A percentile compares a stretch with the other conserved stretches of the same genome.
Conservation (phyloP, 2,113 vertebrate species). For the Gila orcuttii region DNA sequence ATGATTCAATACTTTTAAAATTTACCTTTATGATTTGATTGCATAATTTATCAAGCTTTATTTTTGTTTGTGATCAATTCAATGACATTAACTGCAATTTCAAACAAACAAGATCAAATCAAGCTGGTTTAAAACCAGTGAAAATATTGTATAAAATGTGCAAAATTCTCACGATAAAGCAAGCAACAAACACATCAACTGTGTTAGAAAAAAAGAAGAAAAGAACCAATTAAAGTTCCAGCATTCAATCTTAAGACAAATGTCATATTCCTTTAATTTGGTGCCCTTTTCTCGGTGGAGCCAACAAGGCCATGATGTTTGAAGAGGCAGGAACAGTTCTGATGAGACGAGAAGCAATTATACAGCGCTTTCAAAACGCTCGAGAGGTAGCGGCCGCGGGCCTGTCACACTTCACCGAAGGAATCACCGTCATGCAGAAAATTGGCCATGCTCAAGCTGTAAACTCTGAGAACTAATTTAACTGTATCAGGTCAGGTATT, state of each 20-base stretch:
- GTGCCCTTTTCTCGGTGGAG: background rate
- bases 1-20: background rate
- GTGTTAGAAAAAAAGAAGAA: background rate
- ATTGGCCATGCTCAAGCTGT: constrained; percentile 41
- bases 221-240: constrained; percentile 2
- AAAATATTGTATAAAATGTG: background rate
- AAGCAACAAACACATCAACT: background rate
- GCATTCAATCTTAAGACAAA: constrained; percentile 4
- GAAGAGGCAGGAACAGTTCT: constrained; percentile 17
- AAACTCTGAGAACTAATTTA: background rate
- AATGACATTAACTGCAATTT: background rate
- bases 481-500: background rate
- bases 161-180: background rate
- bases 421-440: constrained; percentile 46
- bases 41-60: background rate
- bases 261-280: background rate
- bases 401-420: constrained; percentile 6
- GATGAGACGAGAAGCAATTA: constrained; percentile 47
- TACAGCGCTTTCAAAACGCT: background rate
- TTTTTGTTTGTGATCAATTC: background rate
- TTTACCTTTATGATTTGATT: background rate
- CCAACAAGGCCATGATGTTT: background rate
- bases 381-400: background rate
- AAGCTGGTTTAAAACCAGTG: background rate
- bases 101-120: background rate